These are phyloP conservation scores for Xanthostigma xanthostigma DNA, from an alignment of 2,888 invertebrate genomes.

Conservation along the genomic window DNA sequence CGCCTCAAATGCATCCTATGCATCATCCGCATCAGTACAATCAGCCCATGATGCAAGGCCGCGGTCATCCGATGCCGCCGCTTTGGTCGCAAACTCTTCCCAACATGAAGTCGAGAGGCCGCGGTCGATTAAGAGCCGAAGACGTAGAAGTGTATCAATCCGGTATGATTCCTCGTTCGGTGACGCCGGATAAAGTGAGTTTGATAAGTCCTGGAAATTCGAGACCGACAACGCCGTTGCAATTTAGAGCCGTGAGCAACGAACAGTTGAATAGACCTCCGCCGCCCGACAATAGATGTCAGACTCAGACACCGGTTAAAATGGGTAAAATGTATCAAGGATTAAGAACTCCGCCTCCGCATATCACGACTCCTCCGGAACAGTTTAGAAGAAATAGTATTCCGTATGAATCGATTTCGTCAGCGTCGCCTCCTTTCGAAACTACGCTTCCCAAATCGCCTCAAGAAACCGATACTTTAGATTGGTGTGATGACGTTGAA, in stretches of 20 bases:
- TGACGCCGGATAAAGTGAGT: constrained; percentile 30
- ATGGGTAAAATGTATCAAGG: constrained; percentile 7
- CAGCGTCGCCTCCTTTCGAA: constrained; percentile 15
- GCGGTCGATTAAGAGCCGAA: constrained; percentile 42
- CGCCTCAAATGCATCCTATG: constrained; percentile 47
- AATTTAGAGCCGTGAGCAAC: constrained; percentile 13
- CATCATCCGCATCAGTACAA: background rate
- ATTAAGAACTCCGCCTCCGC: constrained; percentile 5
- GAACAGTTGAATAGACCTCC: constrained; percentile 16
- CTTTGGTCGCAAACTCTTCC: constrained; percentile 50
- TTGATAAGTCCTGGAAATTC: constrained; percentile 22
- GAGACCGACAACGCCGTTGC: constrained; percentile 23
- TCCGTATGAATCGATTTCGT: constrained; percentile 12
- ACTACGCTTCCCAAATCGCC: background rate
- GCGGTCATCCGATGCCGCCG: background rate
- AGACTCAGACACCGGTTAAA: constrained; percentile 3
- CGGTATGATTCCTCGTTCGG: constrained; percentile 21
- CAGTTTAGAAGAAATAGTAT: constrained; percentile 8
- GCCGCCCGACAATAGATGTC: constrained; percentile 3
- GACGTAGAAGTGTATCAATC: constrained; percentile 25
- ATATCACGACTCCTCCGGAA: constrained; percentile 19
- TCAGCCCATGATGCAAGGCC: background rate
- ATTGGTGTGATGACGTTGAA: constrained; percentile 48
- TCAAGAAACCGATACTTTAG: constrained; percentile 13
- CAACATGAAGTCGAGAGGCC: constrained; percentile 36